Base-by-base conservation (phyloP, 2,113 vertebrate genomes). In the Periophthalmus modestus region DNA sequence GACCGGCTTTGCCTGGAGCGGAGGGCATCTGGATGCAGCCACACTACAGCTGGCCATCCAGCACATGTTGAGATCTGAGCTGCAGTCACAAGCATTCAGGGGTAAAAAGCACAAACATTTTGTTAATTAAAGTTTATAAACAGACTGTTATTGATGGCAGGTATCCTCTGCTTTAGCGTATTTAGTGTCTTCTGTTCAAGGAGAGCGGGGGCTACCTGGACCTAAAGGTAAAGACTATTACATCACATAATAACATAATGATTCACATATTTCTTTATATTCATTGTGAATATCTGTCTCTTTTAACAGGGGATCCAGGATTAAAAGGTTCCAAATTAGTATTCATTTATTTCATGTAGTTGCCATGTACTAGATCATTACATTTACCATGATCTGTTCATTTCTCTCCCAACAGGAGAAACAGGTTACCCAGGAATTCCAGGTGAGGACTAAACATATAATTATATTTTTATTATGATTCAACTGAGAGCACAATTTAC, bases 201-300 rank as follows among this genome's bases (percentile, higher is more conserved):
- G 13, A 74, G 94, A 91, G 52, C 86, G 82, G 85, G 94, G 93
- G 71, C 74, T 91, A 39, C 93, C 95, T 58, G 96, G 96, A 79
- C 91, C 88, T 46, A 97, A 96, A 98, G 97, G 97, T 97, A 94
- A 76, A 71, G 19, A 39, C 19, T 21, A 11, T 21, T 28, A 24
- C 1, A 59, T 43, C 7, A 43, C 39, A 43, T 62, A 59, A 39
- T 5, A 1, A 11, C 62, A 65, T n/a, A 1, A 9, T 12, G 2
- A 39, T 36, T 63, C 7, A 55, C 19, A n/a, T 39, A 59, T n/a
- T 19, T 5, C n/a, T 12, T n/a, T 14, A 65, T 15, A 19, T 13
- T 16, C 15, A n/a, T 72, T 65, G 58, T 19, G 2, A 54, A 5
- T n/a, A n/a, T 55, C 10, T 54, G 11, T 46, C 39, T 70, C 7